Evolutionary conservation across 1,140 invertebrate species (phyloP), one percentile per base, ranked within the genome.

Genomic region (Hyposmocoma kahamanoa): DNA sequence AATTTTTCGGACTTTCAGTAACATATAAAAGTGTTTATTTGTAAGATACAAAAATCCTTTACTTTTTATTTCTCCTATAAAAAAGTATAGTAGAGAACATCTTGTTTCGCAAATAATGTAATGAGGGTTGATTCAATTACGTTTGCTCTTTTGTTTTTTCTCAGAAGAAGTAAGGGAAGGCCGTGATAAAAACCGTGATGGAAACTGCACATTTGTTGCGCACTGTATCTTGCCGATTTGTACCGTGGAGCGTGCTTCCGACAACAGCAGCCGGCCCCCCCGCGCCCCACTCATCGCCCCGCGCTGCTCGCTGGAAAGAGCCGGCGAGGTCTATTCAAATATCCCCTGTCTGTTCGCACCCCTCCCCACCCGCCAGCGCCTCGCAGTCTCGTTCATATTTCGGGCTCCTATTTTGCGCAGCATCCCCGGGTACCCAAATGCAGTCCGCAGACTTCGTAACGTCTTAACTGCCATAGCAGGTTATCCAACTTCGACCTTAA

Each of bases 331-430:
- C 78, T 84, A 84, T 84, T 82, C 77, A 84, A 81, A 84, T 82
- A 81, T 73, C 67, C 72, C 81, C 64, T 76, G 62, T 79, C 81
- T 79, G 67, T 79, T 82, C 81, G 48, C 76, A 75, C 80, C 75
- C 66, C 71, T 63, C 78, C 68, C 57, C 70, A 67, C 67, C 72
- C 70, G 64, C 69, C 65, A 78, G 82, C 85, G 83, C 85, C 85
- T 78, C 70, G 83, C 82, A 84, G 85, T 87, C 85, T 87, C 85
- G 84, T 86, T 85, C 75, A 86, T 84, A 86, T 85, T 81, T 80
- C 73, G 80, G 73, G 67, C 66, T 82, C 74, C 75, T 77, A 80
- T 84, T 86, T 85, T 80, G 85, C 85, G 85, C 85, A 87, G 85
- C 85, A 86, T 87, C 85, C 83, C 85, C 81, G 82, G 85, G 81